Percentiles rank a stretch among this genome's conserved stretches.
Evolutionary conservation across 2,888 invertebrate genomes (phyloP).

Genomic region (Pterostichus madidus): DNA sequence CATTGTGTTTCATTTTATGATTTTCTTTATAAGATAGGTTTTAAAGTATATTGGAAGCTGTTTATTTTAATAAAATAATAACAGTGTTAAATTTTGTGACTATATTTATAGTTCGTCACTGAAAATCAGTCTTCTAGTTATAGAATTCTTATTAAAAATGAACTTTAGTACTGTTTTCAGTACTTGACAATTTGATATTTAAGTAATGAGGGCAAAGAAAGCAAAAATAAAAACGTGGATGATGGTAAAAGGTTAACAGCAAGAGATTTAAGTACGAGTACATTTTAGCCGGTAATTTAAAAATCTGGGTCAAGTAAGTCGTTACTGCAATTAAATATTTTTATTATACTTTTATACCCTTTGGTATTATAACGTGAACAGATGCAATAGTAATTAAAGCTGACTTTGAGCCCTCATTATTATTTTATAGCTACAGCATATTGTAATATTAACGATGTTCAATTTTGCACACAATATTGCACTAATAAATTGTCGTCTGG

Average conservation of each 20-base stretch:
- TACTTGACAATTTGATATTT: conserved; percentile 17
- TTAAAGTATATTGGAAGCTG: too few relatives aligned
- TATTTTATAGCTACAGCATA: conserved; percentile 17
- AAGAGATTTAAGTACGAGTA: not conserved
- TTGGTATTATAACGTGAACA: conserved; percentile 7
- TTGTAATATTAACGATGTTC: conserved; percentile 7
- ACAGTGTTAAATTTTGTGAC: too few relatives aligned
- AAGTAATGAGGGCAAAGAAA: conserved; percentile 7
- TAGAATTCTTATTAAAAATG: too few relatives aligned
- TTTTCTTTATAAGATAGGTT: too few relatives aligned
- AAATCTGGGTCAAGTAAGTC: conserved; percentile 33
- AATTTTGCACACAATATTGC: conserved; percentile 36
- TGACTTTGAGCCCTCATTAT: conserved; percentile 14
- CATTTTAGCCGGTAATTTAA: conserved; percentile 33
- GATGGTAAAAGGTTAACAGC: conserved; percentile 27
- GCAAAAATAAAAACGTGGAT: not conserved
- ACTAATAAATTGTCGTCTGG: not conserved
- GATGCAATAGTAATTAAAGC: conserved; percentile 37
- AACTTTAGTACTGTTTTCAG: not conserved
- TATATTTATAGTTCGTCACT: too few relatives aligned
- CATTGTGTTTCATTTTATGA: too few relatives aligned
- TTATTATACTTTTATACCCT: conserved; percentile 31
- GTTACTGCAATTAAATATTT: conserved; percentile 38
- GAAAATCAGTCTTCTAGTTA: too few relatives aligned
- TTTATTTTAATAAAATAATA: too few relatives aligned